Evolutionary conservation across 2,113 vertebrate species (phyloP).

Genomic region (Lampris megalopsis): DNA sequence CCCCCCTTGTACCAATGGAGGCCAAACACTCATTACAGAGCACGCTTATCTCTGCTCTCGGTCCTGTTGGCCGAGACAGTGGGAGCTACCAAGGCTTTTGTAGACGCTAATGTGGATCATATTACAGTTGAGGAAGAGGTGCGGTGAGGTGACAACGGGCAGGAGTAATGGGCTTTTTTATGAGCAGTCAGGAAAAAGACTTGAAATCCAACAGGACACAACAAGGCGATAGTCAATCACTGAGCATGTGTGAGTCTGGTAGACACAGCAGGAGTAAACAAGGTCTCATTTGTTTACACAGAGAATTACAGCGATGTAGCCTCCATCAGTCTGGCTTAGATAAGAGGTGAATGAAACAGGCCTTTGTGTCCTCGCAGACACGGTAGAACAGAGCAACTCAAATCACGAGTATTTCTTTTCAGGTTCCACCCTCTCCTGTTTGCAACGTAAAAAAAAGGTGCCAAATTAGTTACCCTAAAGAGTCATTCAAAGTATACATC

Average conservation of each 20-base stretch:
- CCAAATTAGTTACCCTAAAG: not conserved
- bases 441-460: slow-evolving; percentile 7
- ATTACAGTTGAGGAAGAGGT: slow-evolving; percentile 60
- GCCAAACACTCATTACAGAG: slow-evolving; percentile 53
- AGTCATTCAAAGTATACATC: not conserved
- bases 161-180: slow-evolving; percentile 55
- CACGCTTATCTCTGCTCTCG: slow-evolving; percentile 65
- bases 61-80: slow-evolving; percentile 45
- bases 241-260: not conserved
- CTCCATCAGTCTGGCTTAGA: slow-evolving; percentile 59
- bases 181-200: slow-evolving; percentile 13
- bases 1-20: slow-evolving; percentile 25
- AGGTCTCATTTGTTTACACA: slow-evolving; percentile 55
- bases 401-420: slow-evolving; percentile 19
- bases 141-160: slow-evolving; percentile 56
- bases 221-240: slow-evolving; percentile 42
- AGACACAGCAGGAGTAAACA: not conserved
- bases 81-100: slow-evolving; percentile 48
- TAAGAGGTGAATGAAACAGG: slow-evolving; percentile 42
- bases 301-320: slow-evolving; percentile 46
- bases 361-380: slow-evolving; percentile 29
- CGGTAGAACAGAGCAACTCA: slow-evolving; percentile 30
- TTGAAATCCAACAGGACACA: slow-evolving; percentile 31
- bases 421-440: slow-evolving; percentile 12
- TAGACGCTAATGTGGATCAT: slow-evolving; percentile 70